Conservation (phyloP, 2,113 vertebrate genomes). For the Jacana jacana region DNA sequence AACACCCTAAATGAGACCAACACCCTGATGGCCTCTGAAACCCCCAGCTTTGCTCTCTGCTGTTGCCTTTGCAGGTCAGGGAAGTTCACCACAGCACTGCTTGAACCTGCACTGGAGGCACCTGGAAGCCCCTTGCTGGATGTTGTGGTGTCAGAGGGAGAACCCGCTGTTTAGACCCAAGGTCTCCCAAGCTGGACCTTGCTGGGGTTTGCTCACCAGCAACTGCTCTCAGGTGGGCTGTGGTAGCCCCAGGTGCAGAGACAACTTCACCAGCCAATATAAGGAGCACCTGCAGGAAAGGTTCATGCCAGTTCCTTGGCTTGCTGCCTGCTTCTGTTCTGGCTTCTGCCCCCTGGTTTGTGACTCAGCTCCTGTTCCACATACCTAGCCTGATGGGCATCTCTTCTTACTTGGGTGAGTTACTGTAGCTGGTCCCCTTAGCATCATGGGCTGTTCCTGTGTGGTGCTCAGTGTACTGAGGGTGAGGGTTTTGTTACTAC, state of each 20-base stretch:
- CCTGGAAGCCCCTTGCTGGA: not conserved
- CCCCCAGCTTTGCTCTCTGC: not conserved
- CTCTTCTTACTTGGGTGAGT: not conserved
- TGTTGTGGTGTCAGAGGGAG: not conserved
- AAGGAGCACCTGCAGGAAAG: not conserved
- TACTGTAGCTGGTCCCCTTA: not conserved
- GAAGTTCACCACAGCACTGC: not conserved
- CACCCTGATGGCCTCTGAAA: not conserved
- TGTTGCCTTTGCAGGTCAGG: not conserved
- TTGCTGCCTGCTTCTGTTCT: not conserved
- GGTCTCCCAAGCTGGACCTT: not conserved
- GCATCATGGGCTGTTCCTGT: accelerated
- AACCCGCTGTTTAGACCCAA: accelerated
- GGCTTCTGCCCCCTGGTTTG: not conserved
- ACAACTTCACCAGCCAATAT: not conserved
- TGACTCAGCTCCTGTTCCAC: not conserved
- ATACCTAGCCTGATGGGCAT: not conserved
- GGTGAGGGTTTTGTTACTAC: not conserved
- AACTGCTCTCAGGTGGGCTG: not conserved
- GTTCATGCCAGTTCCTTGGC: not conserved
- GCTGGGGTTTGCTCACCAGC: not conserved
- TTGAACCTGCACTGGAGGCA: not conserved
- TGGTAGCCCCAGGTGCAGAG: not conserved
- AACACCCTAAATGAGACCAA: not conserved
- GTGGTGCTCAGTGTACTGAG: not conserved